Conservation (phyloP, 1,140 invertebrate genomes). For the Brachionus rubens region DNA sequence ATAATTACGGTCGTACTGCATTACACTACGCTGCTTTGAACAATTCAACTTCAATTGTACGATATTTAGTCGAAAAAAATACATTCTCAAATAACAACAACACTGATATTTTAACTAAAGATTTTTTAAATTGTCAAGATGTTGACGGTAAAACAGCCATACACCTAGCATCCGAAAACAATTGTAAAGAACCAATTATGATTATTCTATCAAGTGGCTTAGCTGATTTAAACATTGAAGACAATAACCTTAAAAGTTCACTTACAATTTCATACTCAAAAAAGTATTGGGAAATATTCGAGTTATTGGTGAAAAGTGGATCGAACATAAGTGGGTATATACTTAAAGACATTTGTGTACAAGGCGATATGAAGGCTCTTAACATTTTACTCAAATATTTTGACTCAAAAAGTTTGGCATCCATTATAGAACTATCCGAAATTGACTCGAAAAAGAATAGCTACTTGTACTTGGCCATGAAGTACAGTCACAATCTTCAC, state of each 20-base stretch:
- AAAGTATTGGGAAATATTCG: constrained; percentile 27
- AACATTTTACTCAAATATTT: constrained; percentile 24
- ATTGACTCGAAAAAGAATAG: constrained; percentile 2
- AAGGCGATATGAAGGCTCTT: neutral
- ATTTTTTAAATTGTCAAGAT: constrained; percentile 41
- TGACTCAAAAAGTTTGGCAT: constrained; percentile 1
- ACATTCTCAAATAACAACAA: constrained; percentile 5
- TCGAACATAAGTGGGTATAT: constrained; percentile 10
- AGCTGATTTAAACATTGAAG: constrained; percentile 23
- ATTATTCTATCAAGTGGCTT: constrained; percentile 14
- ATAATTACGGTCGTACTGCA: constrained; percentile 9
- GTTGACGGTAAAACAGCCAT: constrained; percentile 5
- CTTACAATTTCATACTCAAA: neutral
- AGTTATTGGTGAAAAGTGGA: constrained; percentile 37
- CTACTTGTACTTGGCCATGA: constrained; percentile 20
- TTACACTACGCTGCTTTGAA: constrained; percentile 33
- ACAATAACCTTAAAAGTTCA: neutral
- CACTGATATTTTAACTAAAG: neutral
- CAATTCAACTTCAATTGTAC: constrained; percentile 25
- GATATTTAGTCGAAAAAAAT: constrained; percentile 42
- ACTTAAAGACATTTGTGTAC: constrained; percentile 30
- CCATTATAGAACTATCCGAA: constrained; percentile 3
- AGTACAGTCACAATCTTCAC: constrained; percentile 9
- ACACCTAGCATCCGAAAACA: constrained; percentile 16
- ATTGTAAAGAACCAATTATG: constrained; percentile 20